Evolutionary conservation across 2,888 invertebrate species (phyloP).

Genomic region (Drosophila yooni): DNA sequence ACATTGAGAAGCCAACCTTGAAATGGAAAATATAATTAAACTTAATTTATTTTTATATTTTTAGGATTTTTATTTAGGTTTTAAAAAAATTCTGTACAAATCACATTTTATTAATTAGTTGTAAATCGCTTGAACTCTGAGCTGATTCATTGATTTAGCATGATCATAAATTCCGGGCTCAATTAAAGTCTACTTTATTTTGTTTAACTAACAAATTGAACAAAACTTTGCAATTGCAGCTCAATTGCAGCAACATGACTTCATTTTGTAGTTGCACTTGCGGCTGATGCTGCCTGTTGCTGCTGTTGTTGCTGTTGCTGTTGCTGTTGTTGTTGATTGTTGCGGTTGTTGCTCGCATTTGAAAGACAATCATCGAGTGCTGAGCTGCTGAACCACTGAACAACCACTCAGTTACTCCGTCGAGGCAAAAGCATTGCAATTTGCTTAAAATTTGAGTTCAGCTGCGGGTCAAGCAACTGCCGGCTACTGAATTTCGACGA

Average conservation of each 20-base stretch:
- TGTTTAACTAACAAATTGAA: constrained; percentile 71
- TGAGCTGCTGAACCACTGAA: constrained; percentile 24
- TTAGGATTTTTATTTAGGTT: background rate
- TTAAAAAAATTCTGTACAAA: background rate
- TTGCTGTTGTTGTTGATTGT: constrained; percentile 37
- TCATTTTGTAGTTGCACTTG: constrained; percentile 49
- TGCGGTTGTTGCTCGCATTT: constrained; percentile 61
- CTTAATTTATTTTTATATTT: background rate
- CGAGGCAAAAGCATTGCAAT: constrained; percentile 66
- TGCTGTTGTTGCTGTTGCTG: constrained; percentile 37
- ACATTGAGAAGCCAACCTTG: background rate
- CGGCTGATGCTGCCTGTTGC: constrained; percentile 38
- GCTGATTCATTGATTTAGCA: constrained; percentile 47
- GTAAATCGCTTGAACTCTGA: background rate
- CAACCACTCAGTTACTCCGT: constrained; percentile 18
- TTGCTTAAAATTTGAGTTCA: constrained; percentile 79
- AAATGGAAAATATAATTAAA: background rate
- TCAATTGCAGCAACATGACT: constrained; percentile 73
- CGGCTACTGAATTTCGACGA: constrained; percentile 74
- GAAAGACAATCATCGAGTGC: constrained; percentile 73
- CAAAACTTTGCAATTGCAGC: constrained; percentile 67
- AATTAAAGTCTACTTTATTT: constrained; percentile 74
- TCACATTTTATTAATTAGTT: background rate
- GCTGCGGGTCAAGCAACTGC: constrained; percentile 74
- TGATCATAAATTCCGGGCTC: constrained; percentile 63